Evolutionary conservation across 2,113 vertebrate genomes (phyloP), one percentile per base, ranked within the genome.

Genomic region (Ictalurus furcatus): DNA sequence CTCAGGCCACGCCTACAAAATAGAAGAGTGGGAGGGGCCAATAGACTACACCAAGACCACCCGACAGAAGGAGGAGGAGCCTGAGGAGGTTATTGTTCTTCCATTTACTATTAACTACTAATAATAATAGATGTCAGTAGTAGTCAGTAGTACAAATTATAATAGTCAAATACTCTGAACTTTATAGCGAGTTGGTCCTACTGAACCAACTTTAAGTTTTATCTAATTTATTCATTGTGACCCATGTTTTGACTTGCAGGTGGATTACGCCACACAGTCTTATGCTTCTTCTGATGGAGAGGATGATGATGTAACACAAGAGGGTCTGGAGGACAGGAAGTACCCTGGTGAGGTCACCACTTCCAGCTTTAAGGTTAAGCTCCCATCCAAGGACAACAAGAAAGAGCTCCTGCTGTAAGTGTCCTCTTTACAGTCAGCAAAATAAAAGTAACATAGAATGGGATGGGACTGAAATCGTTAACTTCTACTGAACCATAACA

Each of bases 381-480:
- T 98, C 92, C 97, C 96, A 93, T 96, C 97, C 92, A 99, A 99
- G 97, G 98, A 99, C 94, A 96, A 95, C 96, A 99, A 99, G 96
- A 99, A 99, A 94, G 98, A 99, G 79, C 90, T 99, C 92, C 97
- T 99, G 79, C 96, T 98, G 98, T 99, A 96, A 98, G 98, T 96
- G n/a, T 78, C 74, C 25, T 86, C 30, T 74, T 48, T n/a, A 69
- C 44, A 63, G 14, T 69, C 54, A 86, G n/a, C 76, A 56, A 48
- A 44, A 21, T 28, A 21, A 37, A 37, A 12, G 5, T 61, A 85
- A 74, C n/a, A 30, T n/a, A 52, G 48, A 40, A 1, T 12, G 19
- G 28, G 30, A 65, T 3, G 1, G n/a, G 37, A 48, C 56, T n/a
- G 16, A 78, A 63, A 88, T 76, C 0, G 25, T 56, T 58, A 69